Evolutionary conservation across 1,140 invertebrate species (phyloP), one percentile per base, ranked within the genome.

Genomic region (Trichonephila clavipes): DNA sequence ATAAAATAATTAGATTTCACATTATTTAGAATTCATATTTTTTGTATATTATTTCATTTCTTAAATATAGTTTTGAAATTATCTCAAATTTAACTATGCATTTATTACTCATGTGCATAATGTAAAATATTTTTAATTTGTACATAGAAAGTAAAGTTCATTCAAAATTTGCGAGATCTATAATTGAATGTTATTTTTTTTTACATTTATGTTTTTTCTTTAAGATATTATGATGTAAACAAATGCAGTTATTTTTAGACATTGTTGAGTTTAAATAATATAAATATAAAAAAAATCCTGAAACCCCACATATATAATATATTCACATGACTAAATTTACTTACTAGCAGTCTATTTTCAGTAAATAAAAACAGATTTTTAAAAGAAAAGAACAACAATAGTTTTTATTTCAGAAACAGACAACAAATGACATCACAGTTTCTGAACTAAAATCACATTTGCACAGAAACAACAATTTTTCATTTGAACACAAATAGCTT

Each of bases 381-480:
- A n/a, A 24, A 85, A 61, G 83, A 59, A 85, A 85, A 59, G 83
- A 85, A 28, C 58, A 61, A 59, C 83, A 85, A 83, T 51, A 51
- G 18, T 85, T 85, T 85, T 85, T 85, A 85, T 85, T 85, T 59
- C 83, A 85, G 83, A 85, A 61, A 85, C 44, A 85, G 51, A 61
- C 83, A 85, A 59, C 44, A 85, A 85, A 85, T 58, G 83, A 85
- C 83, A 85, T 85, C 83, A 85, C 83, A 85, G 83, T 61, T 85
- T 59, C 51, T 59, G 83, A 85, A 85, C 51, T 85, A 85, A 24
- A 85, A 85, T 85, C 44, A 85, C 40, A 85, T 58, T 61, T 85
- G 83, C 44, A 59, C 44, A 85, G 21, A 85, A 58, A 85, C 62
- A 64, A 21, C 72, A 77, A 28, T 34, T 77, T 72, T 77, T 40